Evolutionary conservation across 2,888 invertebrate genomes (phyloP).

Genomic region (Notodonta dromedarius): DNA sequence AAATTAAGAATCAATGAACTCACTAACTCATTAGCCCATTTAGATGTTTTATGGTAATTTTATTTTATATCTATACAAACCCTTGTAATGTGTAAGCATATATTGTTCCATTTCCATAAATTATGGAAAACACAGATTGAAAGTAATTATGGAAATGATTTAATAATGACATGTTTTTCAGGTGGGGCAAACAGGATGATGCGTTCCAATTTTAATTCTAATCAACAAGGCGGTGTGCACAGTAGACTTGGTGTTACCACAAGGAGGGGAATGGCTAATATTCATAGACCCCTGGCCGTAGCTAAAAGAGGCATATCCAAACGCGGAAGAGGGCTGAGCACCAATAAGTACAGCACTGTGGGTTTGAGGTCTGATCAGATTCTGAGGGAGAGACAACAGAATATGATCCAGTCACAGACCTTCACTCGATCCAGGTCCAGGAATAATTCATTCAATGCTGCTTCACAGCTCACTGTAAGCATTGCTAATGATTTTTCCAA

Average conservation of each 20-base stretch:
- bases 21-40: too few relatives aligned
- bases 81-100: too few relatives aligned
- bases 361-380: constrained; percentile 80
- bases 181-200: constrained; percentile 61
- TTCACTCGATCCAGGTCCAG: constrained; percentile 61
- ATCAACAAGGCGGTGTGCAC: constrained; percentile 58
- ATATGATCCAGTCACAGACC: constrained; percentile 66
- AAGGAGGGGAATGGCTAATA: constrained; percentile 56
- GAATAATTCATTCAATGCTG: constrained; percentile 69
- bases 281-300: constrained; percentile 64
- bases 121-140: too few relatives aligned
- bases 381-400: constrained; percentile 64
- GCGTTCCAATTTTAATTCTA: constrained; percentile 61
- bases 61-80: too few relatives aligned
- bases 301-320: constrained; percentile 76
- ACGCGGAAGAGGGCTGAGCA: constrained; percentile 68
- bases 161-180: constrained; percentile 31
- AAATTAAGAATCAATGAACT: too few relatives aligned
- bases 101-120: too few relatives aligned
- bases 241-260: constrained; percentile 71
- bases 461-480: constrained; percentile 74
- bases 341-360: constrained; percentile 68
- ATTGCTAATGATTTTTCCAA: constrained; percentile 75
- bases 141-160: too few relatives aligned
- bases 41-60: too few relatives aligned